Conservation (phyloP, 2,113 vertebrate genomes). For the Petroica traversi region DNA sequence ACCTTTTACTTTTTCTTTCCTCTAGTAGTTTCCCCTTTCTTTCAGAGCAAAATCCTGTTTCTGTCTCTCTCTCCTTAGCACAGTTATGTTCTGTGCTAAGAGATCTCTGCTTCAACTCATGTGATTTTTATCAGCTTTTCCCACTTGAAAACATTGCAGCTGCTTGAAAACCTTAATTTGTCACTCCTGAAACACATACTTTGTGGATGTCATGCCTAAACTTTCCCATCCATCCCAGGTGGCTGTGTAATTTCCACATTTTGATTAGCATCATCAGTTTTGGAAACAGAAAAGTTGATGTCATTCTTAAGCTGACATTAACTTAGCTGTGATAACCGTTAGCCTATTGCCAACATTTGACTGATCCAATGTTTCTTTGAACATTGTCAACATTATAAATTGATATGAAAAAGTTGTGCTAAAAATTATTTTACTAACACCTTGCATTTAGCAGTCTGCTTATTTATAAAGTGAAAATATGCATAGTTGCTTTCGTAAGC, state of each 20-base stretch:
- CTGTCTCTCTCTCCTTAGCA: not conserved
- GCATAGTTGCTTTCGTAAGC: not conserved
- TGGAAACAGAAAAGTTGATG: not conserved
- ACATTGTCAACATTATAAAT: not conserved
- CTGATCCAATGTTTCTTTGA: not conserved
- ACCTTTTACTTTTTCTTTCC: not conserved
- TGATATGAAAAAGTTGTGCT: not conserved
- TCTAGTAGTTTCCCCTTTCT: not conserved
- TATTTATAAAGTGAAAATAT: not conserved
- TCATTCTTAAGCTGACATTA: not conserved
- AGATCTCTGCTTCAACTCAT: not conserved
- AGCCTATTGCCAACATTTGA: not conserved
- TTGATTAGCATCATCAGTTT: not conserved
- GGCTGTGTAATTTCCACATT: not conserved
- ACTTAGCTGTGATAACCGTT: not conserved
- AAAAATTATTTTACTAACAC: not conserved
- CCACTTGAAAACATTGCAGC: not conserved
- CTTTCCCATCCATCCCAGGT: not conserved
- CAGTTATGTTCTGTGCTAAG: not conserved
- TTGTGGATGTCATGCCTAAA: not conserved
- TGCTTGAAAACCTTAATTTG: constrained; percentile 5
- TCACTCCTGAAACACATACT: not conserved
- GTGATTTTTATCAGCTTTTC: not conserved
- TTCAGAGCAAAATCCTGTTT: not conserved
- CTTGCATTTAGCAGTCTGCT: not conserved